Conservation (phyloP, 2,113 vertebrate species). For the Rynchops niger region DNA sequence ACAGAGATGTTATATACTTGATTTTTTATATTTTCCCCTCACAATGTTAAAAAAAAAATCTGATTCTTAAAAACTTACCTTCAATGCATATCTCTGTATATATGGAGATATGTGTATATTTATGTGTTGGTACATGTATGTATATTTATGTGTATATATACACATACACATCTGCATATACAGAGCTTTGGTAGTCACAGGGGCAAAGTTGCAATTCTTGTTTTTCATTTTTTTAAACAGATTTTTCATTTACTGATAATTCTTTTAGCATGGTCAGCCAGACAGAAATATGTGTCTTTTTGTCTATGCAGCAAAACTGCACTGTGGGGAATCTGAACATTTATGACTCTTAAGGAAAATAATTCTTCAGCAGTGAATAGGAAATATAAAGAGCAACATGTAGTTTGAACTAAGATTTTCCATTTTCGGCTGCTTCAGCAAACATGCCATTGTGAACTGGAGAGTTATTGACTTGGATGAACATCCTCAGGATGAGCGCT, state of each 20-base stretch:
- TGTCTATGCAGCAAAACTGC: neutral
- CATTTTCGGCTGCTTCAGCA: neutral
- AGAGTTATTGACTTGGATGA: neutral
- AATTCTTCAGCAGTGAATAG: neutral
- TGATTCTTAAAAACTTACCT: neutral
- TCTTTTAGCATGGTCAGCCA: neutral
- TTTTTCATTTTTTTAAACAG: neutral
- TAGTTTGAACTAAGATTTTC: neutral
- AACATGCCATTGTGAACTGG: neutral
- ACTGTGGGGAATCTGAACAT: neutral
- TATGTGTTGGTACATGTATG: neutral
- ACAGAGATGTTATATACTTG: neutral
- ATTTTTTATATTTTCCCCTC: neutral
- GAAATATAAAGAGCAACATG: neutral
- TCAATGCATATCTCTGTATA: neutral
- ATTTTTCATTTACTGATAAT: neutral
- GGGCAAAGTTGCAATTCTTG: neutral
- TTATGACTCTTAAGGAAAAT: neutral
- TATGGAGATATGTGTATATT: neutral
- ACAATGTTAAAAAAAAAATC: neutral
- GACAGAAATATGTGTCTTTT: neutral
- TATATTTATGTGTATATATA: neutral
- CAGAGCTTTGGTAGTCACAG: neutral
- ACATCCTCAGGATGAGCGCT: neutral
- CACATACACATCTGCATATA: neutral